A percentile compares a stretch with the other conserved stretches of the same genome.
Evolutionary conservation across 1,140 invertebrate species (phyloP).

Genomic region (Drosophila subpulchrella): DNA sequence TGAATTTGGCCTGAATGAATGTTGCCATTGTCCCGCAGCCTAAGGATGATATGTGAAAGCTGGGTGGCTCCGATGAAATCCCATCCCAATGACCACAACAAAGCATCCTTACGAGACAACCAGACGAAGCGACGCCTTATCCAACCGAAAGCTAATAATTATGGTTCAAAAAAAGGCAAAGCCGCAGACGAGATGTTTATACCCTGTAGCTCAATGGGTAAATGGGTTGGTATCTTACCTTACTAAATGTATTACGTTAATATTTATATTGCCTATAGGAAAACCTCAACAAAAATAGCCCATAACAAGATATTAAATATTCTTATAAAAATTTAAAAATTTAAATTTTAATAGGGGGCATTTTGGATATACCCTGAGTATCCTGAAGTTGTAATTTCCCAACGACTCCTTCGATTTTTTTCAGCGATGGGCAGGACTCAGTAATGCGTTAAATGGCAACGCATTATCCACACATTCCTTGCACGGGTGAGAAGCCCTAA

Average conservation of each 20-base stretch:
- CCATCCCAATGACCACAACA: conserved; percentile 50
- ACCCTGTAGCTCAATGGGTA: background rate
- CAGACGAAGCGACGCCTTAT: conserved; percentile 44
- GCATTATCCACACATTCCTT: conserved; percentile 63
- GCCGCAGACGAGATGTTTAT: conserved; percentile 26
- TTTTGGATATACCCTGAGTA: background rate
- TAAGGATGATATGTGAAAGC: background rate
- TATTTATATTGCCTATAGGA: too few species aligned
- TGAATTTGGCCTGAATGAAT: background rate
- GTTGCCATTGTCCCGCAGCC: conserved; percentile 27
- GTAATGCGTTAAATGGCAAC: conserved; percentile 70
- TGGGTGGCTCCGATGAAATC: background rate
- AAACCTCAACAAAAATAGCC: too few species aligned
- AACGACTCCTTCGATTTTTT: conserved; percentile 1
- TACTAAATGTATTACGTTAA: background rate
- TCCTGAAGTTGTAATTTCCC: background rate
- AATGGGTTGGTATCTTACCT: background rate
- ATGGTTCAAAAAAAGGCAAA: conserved; percentile 31
- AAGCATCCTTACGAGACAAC: conserved; percentile 34
- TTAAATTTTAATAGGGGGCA: too few species aligned
- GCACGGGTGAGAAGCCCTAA: conserved; percentile 55
- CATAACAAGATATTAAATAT: background rate
- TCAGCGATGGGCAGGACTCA: conserved; percentile 13
- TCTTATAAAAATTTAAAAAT: background rate
- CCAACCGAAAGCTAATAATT: conserved; percentile 63